Percentiles rank a stretch among this genome's conserved stretches.
Conservation (phyloP, 2,888 invertebrate genomes). For the Xylota segnis region DNA sequence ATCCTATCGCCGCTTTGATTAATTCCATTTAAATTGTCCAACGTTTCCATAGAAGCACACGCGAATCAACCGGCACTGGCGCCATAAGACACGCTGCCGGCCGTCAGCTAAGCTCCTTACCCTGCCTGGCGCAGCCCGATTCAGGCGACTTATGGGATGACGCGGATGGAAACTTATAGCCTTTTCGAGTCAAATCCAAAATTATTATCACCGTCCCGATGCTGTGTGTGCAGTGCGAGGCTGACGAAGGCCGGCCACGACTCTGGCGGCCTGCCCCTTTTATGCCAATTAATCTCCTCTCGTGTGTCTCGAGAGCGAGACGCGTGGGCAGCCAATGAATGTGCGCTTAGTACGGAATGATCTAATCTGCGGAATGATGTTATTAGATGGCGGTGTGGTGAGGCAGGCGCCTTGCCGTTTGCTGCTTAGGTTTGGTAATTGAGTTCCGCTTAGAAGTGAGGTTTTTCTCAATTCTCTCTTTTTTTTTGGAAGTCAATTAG, state of each 20-base stretch:
- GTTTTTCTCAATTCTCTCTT: no score
- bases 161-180: constrained; percentile 55
- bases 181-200: constrained; percentile 56
- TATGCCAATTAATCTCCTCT: constrained; percentile 71
- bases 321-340: constrained; percentile 71
- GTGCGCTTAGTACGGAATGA: constrained; percentile 65
- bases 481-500: not conserved
- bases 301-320: constrained; percentile 61
- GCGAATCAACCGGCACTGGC: constrained; percentile 58
- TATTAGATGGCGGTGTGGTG: constrained; percentile 29
- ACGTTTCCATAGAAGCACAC: constrained; percentile 61
- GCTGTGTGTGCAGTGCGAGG: not conserved
- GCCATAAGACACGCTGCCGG: constrained; percentile 67
- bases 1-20: constrained; percentile 61
- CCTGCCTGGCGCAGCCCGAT: no score
- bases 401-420: constrained; percentile 21
- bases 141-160: constrained; percentile 28
- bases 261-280: constrained; percentile 66
- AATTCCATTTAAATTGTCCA: constrained; percentile 74
- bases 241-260: constrained; percentile 33
- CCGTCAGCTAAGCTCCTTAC: constrained; percentile 55
- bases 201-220: constrained; percentile 59
- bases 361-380: constrained; percentile 65
- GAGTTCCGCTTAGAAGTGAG: not conserved
- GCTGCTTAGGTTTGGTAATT: constrained; percentile 23